Evolutionary conservation across 2,888 invertebrate genomes (phyloP).

Genomic region (Minunthozetes semirufus): DNA sequence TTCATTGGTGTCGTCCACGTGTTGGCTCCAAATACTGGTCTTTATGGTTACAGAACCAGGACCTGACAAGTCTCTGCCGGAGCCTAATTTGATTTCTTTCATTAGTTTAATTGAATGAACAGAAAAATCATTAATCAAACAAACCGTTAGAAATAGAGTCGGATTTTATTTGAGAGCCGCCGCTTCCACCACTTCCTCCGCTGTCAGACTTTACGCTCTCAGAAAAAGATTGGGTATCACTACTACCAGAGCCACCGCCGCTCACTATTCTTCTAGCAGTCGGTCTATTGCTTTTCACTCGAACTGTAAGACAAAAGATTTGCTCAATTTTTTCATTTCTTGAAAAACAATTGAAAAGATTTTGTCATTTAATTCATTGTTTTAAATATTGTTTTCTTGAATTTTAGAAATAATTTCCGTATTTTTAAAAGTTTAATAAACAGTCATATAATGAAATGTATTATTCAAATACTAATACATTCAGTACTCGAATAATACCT

Average conservation of each 20-base stretch:
- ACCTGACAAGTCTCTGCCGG: conserved; percentile 6
- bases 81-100: background rate
- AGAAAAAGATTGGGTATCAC: conserved; percentile 23
- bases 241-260: conserved; percentile 9
- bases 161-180: background rate
- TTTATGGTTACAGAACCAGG: conserved; percentile 22
- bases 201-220: conserved; percentile 9
- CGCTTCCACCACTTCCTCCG: background rate
- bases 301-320: background rate
- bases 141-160: conserved; percentile 7
- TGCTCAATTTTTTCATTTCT: background rate
- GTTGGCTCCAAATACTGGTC: conserved; percentile 34
- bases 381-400: no score
- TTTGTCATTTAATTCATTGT: background rate
- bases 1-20: conserved; percentile 44
- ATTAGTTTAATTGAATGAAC: no score
- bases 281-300: conserved; percentile 11
- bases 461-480: no score
- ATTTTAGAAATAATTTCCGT: no score
- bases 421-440: no score
- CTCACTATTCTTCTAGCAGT: conserved; percentile 14
- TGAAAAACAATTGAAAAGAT: background rate
- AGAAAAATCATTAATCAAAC: background rate
- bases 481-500: no score
- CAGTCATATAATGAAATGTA: no score